phyloP scores from a whole-genome alignment of 1,140 invertebrate genomes.

The Drosophila bocki region DNA sequence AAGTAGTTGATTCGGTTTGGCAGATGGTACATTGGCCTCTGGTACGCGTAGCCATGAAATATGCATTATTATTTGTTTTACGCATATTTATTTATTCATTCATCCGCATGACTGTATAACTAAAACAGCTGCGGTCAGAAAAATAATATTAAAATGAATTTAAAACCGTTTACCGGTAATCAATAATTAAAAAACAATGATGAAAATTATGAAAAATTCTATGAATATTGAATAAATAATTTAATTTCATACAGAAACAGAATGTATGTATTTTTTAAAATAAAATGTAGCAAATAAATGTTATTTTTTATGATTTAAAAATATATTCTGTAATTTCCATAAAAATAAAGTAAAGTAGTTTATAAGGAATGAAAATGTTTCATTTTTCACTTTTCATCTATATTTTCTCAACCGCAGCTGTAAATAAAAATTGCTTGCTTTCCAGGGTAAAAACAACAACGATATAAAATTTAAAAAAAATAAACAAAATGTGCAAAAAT shows the following conservation, averaged over 20 bases:
- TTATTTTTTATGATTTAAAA: not conserved
- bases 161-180: not conserved
- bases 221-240: not conserved
- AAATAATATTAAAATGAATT: not conserved
- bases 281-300: not conserved
- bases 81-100: constrained; percentile 74
- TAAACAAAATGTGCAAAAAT: constrained; percentile 7
- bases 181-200: not conserved
- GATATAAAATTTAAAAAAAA: constrained; percentile 25
- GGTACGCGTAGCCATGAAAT: constrained; percentile 51
- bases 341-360: not conserved
- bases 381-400: not conserved
- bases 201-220: too few relatives aligned
- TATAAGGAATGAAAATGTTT: not conserved
- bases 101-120: constrained; percentile 65
- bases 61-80: constrained; percentile 76
- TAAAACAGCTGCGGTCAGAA: constrained; percentile 1
- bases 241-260: not conserved
- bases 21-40: constrained; percentile 30
- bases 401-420: constrained; percentile 1
- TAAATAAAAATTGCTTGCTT: constrained; percentile 45
- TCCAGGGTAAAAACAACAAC: constrained; percentile 28
- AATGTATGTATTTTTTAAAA: not conserved
- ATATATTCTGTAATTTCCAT: not conserved
- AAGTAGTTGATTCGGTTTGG: constrained; percentile 9